Percentiles rank a stretch among this genome's conserved stretches.
phyloP scores from a whole-genome alignment of 2,797 vertebrate species.

The Pseudochirops cupreus region DNA sequence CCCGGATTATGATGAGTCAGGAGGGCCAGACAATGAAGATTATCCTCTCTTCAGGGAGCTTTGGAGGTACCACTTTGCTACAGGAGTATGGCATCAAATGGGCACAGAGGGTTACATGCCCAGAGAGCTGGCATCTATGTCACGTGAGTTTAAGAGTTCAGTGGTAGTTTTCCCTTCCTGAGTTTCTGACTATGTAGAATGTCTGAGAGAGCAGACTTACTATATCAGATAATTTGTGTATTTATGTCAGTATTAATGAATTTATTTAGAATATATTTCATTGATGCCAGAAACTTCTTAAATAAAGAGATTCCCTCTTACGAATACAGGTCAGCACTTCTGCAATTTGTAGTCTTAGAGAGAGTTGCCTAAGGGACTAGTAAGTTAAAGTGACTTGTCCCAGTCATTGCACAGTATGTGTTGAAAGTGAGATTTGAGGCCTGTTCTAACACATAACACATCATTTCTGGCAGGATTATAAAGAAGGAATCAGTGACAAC shows the following conservation, averaged over 20 bases:
- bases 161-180: slow-evolving; percentile 9
- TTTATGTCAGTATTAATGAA: background rate
- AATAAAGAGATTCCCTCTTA: background rate
- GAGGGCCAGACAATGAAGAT: slow-evolving; percentile 96
- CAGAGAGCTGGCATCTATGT: slow-evolving; percentile 98
- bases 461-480: background rate
- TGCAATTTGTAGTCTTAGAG: background rate
- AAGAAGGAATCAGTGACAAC: background rate
- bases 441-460: background rate
- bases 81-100: slow-evolving; percentile 97
- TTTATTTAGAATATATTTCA: background rate
- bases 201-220: background rate
- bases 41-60: slow-evolving; percentile 98
- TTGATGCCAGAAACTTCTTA: background rate
- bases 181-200: slow-evolving; percentile 50
- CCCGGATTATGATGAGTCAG: slow-evolving; percentile 97
- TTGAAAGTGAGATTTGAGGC: background rate
- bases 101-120: slow-evolving; percentile 98
- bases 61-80: slow-evolving; percentile 98
- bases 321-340: background rate
- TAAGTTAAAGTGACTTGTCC: background rate
- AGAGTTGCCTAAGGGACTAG: background rate
- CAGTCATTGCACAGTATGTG: background rate
- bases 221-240: background rate
- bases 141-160: slow-evolving; percentile 87